Evolutionary conservation across 2,888 invertebrate species (phyloP).

Genomic region (Eurois occulta): DNA sequence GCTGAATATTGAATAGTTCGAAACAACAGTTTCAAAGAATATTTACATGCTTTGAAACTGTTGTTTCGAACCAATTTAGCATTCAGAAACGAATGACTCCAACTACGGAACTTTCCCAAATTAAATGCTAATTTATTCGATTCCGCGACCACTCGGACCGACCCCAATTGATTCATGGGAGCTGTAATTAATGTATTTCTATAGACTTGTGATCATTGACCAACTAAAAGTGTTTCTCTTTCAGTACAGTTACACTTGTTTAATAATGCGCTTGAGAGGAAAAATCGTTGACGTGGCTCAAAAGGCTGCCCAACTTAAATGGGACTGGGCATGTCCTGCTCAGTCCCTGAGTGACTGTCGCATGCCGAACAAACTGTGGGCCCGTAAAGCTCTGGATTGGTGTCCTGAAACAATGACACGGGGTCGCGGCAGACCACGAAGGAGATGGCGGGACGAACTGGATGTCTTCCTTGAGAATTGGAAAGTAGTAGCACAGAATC

Average conservation of each 20-base stretch:
- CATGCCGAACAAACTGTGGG: too few species aligned
- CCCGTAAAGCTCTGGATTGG: too few species aligned
- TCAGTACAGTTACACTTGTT: slow-evolving; percentile 23
- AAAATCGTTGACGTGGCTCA: too few species aligned
- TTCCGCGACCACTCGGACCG: slow-evolving; percentile 48
- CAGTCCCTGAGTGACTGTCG: too few species aligned
- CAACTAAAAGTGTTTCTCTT: slow-evolving; percentile 53
- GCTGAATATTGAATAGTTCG: background rate
- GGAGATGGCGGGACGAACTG: too few species aligned
- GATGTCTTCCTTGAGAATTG: too few species aligned
- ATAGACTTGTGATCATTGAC: slow-evolving; percentile 63
- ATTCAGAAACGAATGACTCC: slow-evolving; percentile 10
- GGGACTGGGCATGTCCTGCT: too few species aligned
- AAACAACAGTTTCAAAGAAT: background rate
- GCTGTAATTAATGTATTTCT: slow-evolving; percentile 70
- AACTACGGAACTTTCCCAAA: background rate
- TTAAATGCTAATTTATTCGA: slow-evolving; percentile 48
- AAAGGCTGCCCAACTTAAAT: too few species aligned
- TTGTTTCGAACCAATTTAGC: background rate
- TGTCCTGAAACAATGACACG: too few species aligned
- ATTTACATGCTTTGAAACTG: background rate
- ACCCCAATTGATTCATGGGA: slow-evolving; percentile 59
- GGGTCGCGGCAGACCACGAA: too few species aligned
- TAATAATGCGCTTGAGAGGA: slow-evolving; percentile 6
- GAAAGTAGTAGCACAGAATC: too few species aligned